phyloP scores from a whole-genome alignment of 1,140 invertebrate genomes.

The Apis mellifera region Amel_HAv3.1 CM009935.2:12687001-12687500 shows the following conservation, averaged over 20 bases:
- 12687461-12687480: too few species aligned
- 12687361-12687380: not conserved
- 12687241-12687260: slow-evolving; percentile 12
- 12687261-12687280: slow-evolving; percentile 10
- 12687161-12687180: not conserved
- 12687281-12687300: slow-evolving; percentile 28
- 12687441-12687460: too few species aligned
- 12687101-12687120: not conserved
- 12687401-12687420: too few species aligned
- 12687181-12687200: slow-evolving; percentile 23
- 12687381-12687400: not conserved
- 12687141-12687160: not conserved
- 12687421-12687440: too few species aligned
- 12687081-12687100: not conserved
- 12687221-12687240: slow-evolving; percentile 24
- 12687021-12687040: not conserved
- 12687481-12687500: too few species aligned
- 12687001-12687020: too few species aligned
- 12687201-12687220: slow-evolving; percentile 22
- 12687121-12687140: not conserved
- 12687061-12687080: not conserved
- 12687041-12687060: not conserved
- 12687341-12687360: not conserved
- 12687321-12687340: not conserved
- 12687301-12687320: not conserved